Evolutionary conservation across 2,888 invertebrate species (phyloP), one percentile per base, ranked within the genome.

Genomic region (Amaurobius ferox): DNA sequence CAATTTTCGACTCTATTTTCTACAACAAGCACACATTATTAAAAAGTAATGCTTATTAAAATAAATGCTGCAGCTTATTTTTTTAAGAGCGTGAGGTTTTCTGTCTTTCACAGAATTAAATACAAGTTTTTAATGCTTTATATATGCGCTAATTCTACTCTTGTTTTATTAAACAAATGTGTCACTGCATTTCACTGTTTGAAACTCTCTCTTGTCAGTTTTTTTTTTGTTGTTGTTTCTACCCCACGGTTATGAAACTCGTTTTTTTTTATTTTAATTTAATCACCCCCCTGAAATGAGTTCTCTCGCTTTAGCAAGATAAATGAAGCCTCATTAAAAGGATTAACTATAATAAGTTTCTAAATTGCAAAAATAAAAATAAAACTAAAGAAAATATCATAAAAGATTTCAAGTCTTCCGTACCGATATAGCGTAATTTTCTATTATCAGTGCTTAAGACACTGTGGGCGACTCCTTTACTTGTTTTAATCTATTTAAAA

Each of bases 301-400:
- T 55, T 23, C 6, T 44, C 6, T 19, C 23, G 55, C 23, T 5
- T 55, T 55, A 55, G 16, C 23, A 55, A 16, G 23, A 23, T 55
- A 55, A 55, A 55, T 55, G 55, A 55, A 55, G 55, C 55, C 55
- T 55, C 55, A 55, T 55, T 55, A 55, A 55, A 55, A 55, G 55
- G 55, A 55, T 55, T 55, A 55, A 55, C 23, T 55, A 23, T 55
- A 23, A 23, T 55, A 5, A 55, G 55, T 55, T 55, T 23, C 23
- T 23, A 55, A 55, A 23, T 55, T 55, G 23, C 19, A 55, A 55
- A 55, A 55, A 55, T 55, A 55, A n/a, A n/a, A n/a, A n/a, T n/a
- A n/a, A n/a, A n/a, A n/a, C n/a, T n/a, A n/a, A n/a, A n/a, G n/a
- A n/a, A n/a, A n/a, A n/a, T n/a, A n/a, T 23, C 5, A 16, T 23